Conservation (phyloP, 2,888 invertebrate species). For the Rhorus exstirpatorius region DNA sequence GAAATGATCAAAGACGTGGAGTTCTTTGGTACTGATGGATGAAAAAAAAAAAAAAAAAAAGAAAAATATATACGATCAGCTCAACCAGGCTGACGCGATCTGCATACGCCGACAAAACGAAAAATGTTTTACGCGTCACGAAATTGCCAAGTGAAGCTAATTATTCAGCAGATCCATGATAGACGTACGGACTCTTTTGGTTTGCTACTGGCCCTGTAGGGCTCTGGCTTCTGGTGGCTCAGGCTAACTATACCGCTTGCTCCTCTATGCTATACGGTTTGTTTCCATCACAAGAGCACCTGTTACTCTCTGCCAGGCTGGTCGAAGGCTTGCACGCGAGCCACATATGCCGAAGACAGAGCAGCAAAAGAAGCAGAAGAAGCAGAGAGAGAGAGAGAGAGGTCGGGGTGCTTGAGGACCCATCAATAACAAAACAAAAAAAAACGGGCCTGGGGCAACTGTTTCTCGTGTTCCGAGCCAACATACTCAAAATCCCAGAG, state of each 20-base stretch:
- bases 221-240: conserved; percentile 54
- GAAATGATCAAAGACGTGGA: no score
- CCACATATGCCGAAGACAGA: conserved; percentile 82
- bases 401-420: conserved; percentile 8
- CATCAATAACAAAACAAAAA: conserved; percentile 62
- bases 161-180: conserved; percentile 73
- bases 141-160: conserved; percentile 71
- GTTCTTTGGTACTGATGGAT: no score
- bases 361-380: conserved; percentile 25
- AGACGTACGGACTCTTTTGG: conserved; percentile 78
- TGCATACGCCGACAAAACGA: neutral
- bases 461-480: conserved; percentile 34
- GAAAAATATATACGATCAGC: neutral
- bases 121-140: neutral
- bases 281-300: conserved; percentile 75
- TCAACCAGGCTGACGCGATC: no score
- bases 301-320: conserved; percentile 81
- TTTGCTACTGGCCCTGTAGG: conserved; percentile 21
- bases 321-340: conserved; percentile 81
- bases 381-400: conserved; percentile 31
- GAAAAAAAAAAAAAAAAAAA: neutral
- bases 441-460: conserved; percentile 67
- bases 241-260: conserved; percentile 78
- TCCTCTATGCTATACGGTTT: conserved; percentile 35
- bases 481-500: conserved; percentile 23